Conservation (phyloP, 2,113 vertebrate genomes). For the Oreochromis spilurus region DNA sequence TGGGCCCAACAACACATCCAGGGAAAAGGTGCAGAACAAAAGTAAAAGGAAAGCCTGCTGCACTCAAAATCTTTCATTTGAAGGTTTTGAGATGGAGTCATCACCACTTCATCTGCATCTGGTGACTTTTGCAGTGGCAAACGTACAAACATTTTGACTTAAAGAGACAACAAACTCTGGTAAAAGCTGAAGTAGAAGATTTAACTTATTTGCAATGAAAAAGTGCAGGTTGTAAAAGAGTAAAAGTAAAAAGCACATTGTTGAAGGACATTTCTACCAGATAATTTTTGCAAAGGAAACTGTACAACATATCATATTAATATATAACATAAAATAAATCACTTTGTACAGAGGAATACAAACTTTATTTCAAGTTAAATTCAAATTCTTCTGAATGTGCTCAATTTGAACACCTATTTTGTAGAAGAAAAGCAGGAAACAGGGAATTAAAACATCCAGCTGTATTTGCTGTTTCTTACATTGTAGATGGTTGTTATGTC, state of each 20-base stretch:
- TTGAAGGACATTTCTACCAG: not conserved
- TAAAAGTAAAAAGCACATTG: accelerated
- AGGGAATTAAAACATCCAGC: not conserved
- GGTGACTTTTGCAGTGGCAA: not conserved
- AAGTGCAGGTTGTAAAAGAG: not conserved
- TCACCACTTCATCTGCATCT: not conserved
- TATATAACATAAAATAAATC: not conserved
- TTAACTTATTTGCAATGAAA: not conserved
- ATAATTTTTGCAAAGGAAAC: not conserved
- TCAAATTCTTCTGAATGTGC: not conserved
- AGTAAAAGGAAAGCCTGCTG: not conserved
- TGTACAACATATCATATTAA: not conserved
- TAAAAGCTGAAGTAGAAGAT: not conserved
- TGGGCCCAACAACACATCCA: not conserved
- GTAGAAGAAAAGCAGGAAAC: not conserved
- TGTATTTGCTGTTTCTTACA: not conserved
- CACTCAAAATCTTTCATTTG: not conserved
- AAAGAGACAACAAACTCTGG: not conserved
- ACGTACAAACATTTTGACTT: not conserved
- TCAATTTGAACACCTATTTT: not conserved
- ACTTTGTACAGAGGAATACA: not conserved
- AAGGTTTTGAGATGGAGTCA: accelerated
- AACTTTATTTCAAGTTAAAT: not conserved
- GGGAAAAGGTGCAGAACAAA: not conserved
- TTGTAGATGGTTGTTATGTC: accelerated